Evolutionary conservation across 1,140 invertebrate genomes (phyloP).

Genomic region (Drosophila malerkotliana): DNA sequence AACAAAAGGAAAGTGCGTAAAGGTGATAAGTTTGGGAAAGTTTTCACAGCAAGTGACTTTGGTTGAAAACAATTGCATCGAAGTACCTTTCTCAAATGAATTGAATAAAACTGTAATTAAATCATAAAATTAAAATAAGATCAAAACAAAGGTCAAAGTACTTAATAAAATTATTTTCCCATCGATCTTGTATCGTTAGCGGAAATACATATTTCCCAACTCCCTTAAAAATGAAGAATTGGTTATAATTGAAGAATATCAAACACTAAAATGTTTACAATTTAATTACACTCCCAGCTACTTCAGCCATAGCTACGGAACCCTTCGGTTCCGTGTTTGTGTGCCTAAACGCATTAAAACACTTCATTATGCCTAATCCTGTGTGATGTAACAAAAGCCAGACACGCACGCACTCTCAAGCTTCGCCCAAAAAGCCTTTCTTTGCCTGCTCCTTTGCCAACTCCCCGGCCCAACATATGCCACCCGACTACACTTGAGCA

Average conservation of each 20-base stretch:
- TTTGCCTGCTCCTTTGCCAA: conserved; percentile 4
- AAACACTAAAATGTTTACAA: conserved; percentile 54
- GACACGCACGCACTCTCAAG: conserved; percentile 50
- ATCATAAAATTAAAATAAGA: no score
- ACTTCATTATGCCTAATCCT: conserved; percentile 79
- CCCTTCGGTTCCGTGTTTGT: conserved; percentile 46
- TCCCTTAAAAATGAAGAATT: conserved; percentile 8
- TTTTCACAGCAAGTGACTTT: no score
- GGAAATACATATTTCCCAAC: neutral
- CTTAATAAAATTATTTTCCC: neutral
- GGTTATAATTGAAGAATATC: conserved; percentile 41
- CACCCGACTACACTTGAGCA: conserved; percentile 74
- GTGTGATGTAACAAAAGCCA: conserved; percentile 79
- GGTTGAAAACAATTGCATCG: no score
- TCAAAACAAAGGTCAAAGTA: no score
- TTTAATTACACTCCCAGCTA: conserved; percentile 66
- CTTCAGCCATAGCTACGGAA: conserved; percentile 16
- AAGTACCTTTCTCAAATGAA: no score
- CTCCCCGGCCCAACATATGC: conserved; percentile 59
- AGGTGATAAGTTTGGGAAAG: neutral
- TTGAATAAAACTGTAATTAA: no score
- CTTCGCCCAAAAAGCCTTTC: conserved; percentile 34
- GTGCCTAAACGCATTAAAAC: conserved; percentile 80
- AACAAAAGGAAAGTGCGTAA: neutral
- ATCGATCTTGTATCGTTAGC: neutral